Evolutionary conservation across 2,888 invertebrate species (phyloP), one percentile per base, ranked within the genome.

Genomic region (Helleia helle): DNA sequence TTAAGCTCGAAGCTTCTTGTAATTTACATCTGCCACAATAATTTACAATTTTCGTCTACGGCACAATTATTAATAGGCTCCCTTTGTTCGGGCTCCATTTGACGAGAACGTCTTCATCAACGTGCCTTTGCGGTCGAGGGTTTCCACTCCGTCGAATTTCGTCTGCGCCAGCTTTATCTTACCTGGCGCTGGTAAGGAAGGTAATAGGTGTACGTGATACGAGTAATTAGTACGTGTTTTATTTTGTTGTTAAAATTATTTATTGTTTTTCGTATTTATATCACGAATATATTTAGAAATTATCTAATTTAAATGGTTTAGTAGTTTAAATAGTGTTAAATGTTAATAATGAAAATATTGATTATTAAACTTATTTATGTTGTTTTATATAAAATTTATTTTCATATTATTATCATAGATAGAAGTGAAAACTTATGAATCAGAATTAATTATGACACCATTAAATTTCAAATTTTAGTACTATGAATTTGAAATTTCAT

Each of bases 101-200:
- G 59, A 61, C 55, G 51, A 52, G 57, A 63, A 56, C 62, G 63
- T 66, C 63, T 74, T 68, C 59, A 68, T 69, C 66, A 67, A 67
- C 64, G 65, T 70, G 67, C 66, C 72, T 62, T 58, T 53, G 58
- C 57, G 67, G 66, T 53, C 64, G 62, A 65, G 66, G 69, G 62
- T 71, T 74, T 70, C 64, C 63, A 59, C 62, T 48, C 59, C 57
- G 66, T 52, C 55, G 59, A 58, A 47, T 58, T 50, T 52, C 42
- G 52, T 58, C 58, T 61, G 54, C 45, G 44, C 49, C 52, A 56
- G 66, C 65, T 62, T 63, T 64, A 60, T 69, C 64, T 68, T 64
- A 59, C 60, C 52, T 51, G 47, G 51, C 46, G 54, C 54, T 62
- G 18, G 17, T 11, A 17, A 17, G 18, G 12, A 62, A 58, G 47